These are phyloP conservation scores for Drosophila rubida DNA, from an alignment of 2,888 invertebrate species.

Conservation along the genomic window DNA sequence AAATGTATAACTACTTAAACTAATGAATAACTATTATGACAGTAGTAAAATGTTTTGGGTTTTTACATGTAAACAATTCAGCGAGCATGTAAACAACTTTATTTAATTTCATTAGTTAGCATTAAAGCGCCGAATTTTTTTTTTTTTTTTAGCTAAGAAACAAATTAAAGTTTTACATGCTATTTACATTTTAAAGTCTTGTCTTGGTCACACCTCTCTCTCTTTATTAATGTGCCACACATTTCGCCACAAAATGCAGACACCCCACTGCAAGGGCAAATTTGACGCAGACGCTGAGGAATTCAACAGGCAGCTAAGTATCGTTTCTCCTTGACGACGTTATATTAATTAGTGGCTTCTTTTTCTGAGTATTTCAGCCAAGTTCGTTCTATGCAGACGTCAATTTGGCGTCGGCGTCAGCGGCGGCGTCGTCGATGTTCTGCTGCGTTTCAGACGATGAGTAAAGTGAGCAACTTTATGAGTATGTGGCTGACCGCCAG, in stretches of 20 bases:
- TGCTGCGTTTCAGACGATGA: slow-evolving; percentile 11
- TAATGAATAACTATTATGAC: too few relatives aligned
- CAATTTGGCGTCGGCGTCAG: neutral
- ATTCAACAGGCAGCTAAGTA: slow-evolving; percentile 18
- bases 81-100: too few relatives aligned
- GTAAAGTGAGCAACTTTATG: slow-evolving; percentile 55
- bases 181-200: too few relatives aligned
- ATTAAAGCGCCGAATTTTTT: too few relatives aligned
- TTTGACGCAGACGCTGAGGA: slow-evolving; percentile 1
- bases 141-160: too few relatives aligned
- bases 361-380: slow-evolving; percentile 20
- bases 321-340: slow-evolving; percentile 55
- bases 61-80: too few relatives aligned
- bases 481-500: slow-evolving; percentile 52
- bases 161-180: too few relatives aligned
- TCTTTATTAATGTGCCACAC: neutral
- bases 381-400: slow-evolving; percentile 32
- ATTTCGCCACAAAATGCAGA: neutral
- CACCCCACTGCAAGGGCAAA: neutral
- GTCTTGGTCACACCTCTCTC: neutral
- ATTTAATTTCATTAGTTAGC: too few relatives aligned
- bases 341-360: slow-evolving; percentile 60
- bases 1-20: neutral
- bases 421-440: slow-evolving; percentile 4
- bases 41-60: too few relatives aligned